Evolutionary conservation across 2,888 invertebrate genomes (phyloP).

Genomic region (Caenorhabditis wallacei): DNA sequence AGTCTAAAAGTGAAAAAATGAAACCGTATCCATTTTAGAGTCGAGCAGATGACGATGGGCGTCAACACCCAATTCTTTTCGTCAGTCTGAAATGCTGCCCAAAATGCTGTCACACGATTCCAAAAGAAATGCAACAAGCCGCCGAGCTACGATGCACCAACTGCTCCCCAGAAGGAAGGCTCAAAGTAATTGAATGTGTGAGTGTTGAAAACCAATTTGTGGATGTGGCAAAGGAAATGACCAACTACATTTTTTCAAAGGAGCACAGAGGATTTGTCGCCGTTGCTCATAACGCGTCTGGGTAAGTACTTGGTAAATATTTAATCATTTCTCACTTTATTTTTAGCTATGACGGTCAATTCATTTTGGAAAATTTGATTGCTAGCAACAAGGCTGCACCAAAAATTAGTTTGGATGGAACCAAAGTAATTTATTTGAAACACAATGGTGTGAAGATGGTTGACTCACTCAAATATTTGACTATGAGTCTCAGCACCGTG

Average conservation of each 20-base stretch:
- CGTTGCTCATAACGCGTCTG: slow-evolving; percentile 9
- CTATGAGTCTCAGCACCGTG: background rate
- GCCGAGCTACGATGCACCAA: background rate
- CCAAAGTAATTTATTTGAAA: slow-evolving; percentile 6
- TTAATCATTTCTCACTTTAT: background rate
- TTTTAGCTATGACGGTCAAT: slow-evolving; percentile 7
- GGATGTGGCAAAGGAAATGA: background rate
- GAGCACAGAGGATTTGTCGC: background rate
- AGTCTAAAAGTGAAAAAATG: too few relatives aligned
- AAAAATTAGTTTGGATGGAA: slow-evolving; percentile 1
- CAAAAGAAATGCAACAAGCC: background rate
- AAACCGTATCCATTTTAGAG: background rate
- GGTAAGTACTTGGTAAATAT: background rate
- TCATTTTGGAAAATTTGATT: slow-evolving; percentile 10
- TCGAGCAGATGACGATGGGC: background rate
- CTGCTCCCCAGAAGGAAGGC: slow-evolving; percentile 1
- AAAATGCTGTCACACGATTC: background rate
- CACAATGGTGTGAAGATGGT: background rate
- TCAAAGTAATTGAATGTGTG: background rate
- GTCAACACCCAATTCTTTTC: background rate
- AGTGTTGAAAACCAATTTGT: background rate
- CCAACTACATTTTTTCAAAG: background rate
- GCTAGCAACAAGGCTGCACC: slow-evolving; percentile 11
- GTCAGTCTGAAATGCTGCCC: background rate
- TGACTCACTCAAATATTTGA: slow-evolving; percentile 16